These are phyloP conservation scores for Pipistrellus nathusii DNA, from an alignment of 2,797 vertebrate species.

Conservation along the genomic window DNA sequence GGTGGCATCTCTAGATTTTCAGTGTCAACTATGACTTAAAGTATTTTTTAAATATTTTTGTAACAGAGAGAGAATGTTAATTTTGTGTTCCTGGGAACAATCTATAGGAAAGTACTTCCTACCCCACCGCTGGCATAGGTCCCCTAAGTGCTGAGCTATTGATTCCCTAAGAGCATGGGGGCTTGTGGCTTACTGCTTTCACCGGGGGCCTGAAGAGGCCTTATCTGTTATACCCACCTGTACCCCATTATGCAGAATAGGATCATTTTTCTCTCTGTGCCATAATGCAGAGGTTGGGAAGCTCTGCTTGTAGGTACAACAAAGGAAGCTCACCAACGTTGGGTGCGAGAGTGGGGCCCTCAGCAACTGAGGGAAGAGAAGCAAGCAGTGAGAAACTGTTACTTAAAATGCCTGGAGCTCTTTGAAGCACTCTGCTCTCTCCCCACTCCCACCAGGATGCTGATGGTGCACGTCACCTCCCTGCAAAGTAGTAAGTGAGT, in stretches of 20 bases:
- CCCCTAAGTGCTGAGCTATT: not conserved
- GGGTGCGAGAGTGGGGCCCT: not conserved
- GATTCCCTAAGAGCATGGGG: not conserved
- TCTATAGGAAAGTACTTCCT: not conserved
- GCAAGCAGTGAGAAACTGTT: not conserved
- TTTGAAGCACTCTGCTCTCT: not conserved
- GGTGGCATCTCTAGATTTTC: not conserved
- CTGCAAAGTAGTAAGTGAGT: not conserved
- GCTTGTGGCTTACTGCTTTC: not conserved
- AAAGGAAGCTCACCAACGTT: not conserved
- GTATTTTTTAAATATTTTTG: not conserved
- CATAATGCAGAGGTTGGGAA: not conserved
- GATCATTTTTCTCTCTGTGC: not conserved
- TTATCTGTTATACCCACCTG: not conserved
- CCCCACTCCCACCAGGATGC: not conserved
- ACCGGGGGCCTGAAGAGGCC: no score
- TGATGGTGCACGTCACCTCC: not conserved
- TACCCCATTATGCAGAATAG: not conserved
- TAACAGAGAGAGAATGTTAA: not conserved
- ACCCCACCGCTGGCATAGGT: not conserved
- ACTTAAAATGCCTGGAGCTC: not conserved
- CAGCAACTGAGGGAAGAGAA: not conserved
- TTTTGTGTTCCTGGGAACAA: not conserved
- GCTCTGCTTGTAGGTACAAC: not conserved
- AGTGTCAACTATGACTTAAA: not conserved